These are phyloP conservation scores for Rhincodon typus DNA, from an alignment of 2,797 vertebrate genomes.

Conservation along the genomic window DNA sequence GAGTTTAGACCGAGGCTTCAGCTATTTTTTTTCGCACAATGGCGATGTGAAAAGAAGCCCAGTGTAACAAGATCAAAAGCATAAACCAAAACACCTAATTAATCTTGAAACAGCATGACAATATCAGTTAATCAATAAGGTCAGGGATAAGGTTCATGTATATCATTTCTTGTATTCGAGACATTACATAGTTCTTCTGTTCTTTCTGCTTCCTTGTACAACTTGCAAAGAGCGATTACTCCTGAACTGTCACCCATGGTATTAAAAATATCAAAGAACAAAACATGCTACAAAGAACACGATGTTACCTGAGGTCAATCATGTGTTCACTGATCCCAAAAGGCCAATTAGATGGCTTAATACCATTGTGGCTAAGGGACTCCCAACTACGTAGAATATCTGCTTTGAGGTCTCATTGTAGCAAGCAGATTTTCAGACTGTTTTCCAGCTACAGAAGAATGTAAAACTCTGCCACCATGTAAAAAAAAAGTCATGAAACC, in stretches of 20 bases:
- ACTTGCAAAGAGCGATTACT: background rate
- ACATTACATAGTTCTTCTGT: background rate
- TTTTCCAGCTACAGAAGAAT: background rate
- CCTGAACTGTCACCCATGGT: background rate
- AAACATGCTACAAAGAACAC: background rate
- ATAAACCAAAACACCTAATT: background rate
- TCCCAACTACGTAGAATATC: background rate
- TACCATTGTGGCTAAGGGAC: background rate
- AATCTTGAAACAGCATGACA: background rate
- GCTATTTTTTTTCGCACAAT: background rate
- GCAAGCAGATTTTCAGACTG: background rate
- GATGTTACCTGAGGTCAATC: background rate
- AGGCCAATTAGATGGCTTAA: background rate
- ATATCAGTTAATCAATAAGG: background rate
- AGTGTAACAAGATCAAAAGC: background rate
- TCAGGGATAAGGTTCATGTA: background rate
- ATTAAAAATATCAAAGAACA: constrained; percentile 18
- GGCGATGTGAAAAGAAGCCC: background rate
- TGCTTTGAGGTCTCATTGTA: background rate
- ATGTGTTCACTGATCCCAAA: background rate
- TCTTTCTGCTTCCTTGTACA: background rate
- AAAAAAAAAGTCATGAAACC: background rate
- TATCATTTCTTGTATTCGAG: background rate
- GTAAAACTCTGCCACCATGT: background rate
- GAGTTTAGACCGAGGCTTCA: background rate